These are phyloP conservation scores for Cephalopterus ornatus DNA, from an alignment of 2,113 vertebrate genomes.

Conservation along the genomic window DNA sequence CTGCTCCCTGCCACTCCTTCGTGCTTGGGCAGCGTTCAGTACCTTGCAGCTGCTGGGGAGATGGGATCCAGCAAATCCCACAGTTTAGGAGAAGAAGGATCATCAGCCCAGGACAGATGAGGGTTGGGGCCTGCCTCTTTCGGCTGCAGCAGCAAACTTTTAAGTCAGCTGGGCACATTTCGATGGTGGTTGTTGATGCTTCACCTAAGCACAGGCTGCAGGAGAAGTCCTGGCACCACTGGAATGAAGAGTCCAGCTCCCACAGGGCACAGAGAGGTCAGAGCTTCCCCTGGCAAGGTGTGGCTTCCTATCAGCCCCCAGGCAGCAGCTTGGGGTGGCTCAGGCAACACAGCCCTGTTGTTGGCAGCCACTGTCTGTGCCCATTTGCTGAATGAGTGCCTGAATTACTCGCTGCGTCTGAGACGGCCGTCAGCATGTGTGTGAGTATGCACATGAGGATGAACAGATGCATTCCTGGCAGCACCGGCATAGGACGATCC, in stretches of 20 bases:
- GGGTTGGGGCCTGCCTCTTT: neutral
- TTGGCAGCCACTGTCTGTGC: neutral
- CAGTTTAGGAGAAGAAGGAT: neutral
- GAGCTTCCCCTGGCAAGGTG: neutral
- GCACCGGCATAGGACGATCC: accelerated
- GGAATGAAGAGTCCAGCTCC: neutral
- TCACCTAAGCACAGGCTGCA: neutral
- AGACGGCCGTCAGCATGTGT: neutral
- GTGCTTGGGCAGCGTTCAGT: neutral
- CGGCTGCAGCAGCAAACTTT: neutral
- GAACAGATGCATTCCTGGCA: neutral
- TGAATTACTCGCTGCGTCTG: neutral
- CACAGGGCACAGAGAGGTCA: neutral
- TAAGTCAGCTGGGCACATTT: neutral
- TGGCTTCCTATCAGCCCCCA: neutral
- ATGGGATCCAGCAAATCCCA: neutral
- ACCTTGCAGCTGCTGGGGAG: neutral
- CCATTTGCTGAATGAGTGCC: neutral
- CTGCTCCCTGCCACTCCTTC: neutral
- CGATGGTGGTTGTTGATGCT: accelerated
- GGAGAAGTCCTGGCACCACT: neutral
- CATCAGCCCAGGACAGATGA: neutral
- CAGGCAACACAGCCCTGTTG: neutral
- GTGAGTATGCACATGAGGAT: neutral
- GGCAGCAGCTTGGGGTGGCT: neutral